Evolutionary conservation across 1,140 invertebrate genomes (phyloP).

Genomic region (Araneus ventricosus): DNA sequence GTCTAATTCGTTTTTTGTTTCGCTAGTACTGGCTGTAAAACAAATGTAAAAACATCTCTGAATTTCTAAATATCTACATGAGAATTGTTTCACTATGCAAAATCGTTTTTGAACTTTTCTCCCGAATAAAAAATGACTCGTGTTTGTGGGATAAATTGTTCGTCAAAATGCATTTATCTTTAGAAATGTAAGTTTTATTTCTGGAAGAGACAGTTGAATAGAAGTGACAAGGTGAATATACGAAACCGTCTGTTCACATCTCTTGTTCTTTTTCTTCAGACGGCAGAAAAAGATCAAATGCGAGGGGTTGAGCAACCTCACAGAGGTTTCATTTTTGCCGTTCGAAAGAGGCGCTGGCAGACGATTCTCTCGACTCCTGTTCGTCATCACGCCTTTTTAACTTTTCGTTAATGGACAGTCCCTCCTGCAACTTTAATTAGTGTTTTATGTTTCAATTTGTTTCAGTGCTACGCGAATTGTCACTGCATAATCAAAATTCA

Average conservation of each 20-base stretch:
- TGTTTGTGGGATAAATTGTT: not conserved
- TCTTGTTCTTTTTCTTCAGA: not conserved
- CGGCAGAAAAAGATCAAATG: not conserved
- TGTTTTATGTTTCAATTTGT: not conserved
- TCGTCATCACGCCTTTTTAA: not conserved
- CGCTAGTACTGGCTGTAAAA: too few relatives aligned
- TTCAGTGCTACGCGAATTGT: not conserved
- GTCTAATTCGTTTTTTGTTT: too few relatives aligned
- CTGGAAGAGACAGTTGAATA: not conserved
- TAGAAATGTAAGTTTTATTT: not conserved
- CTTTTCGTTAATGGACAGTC: not conserved
- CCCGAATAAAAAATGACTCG: not conserved
- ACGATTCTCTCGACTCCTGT: too few relatives aligned
- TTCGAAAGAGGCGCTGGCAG: not conserved
- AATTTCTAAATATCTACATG: not conserved
- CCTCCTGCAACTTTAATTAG: not conserved
- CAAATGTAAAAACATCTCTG: too few relatives aligned
- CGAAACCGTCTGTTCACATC: not conserved
- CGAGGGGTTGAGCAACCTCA: not conserved
- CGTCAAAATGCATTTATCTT: not conserved
- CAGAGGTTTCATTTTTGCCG: not conserved
- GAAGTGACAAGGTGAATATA: slow-evolving; percentile 14
- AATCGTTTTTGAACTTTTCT: not conserved
- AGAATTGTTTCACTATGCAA: not conserved
- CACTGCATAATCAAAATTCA: too few relatives aligned